Percentiles rank a stretch among this genome's conserved stretches.
These are phyloP conservation scores for Goniozus legneri DNA, from an alignment of 1,140 invertebrate genomes.

Conservation along the genomic window DNA sequence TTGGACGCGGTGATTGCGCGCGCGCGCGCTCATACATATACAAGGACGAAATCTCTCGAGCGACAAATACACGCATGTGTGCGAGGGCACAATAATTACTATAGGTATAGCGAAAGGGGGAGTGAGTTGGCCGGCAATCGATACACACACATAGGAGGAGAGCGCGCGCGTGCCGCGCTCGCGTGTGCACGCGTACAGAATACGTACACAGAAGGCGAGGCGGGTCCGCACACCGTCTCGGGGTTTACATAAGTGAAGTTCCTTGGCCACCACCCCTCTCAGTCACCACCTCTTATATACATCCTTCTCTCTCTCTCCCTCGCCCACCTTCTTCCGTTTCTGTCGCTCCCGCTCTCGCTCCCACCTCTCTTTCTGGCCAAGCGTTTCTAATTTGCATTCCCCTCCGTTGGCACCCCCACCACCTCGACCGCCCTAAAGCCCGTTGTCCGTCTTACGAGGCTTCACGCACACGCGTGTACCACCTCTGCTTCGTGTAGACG, in stretches of 20 bases:
- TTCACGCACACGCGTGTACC: constrained; percentile 32
- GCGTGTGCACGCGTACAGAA: constrained; percentile 18
- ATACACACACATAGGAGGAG: constrained; percentile 44
- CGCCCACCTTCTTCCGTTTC: constrained; percentile 16
- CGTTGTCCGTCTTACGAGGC: constrained; percentile 48
- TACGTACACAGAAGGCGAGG: constrained; percentile 16
- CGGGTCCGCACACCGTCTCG: constrained; percentile 26
- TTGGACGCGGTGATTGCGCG: too few relatives aligned
- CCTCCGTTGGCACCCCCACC: constrained; percentile 37
- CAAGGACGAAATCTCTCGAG: constrained; percentile 24
- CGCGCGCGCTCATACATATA: constrained; percentile 1
- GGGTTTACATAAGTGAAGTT: constrained; percentile 47
- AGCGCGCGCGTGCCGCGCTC: too few relatives aligned
- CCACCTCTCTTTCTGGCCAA: constrained; percentile 32
- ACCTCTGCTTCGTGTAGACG: constrained; percentile 7
- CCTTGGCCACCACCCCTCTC: constrained; percentile 41
- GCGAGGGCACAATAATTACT: constrained; percentile 49
- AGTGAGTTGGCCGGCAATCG: constrained; percentile 49
- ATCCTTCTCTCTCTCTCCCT: constrained; percentile 20
- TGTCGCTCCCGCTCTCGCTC: constrained; percentile 25
- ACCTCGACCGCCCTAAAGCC: constrained; percentile 24
- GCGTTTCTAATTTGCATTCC: constrained; percentile 56
- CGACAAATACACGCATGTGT: constrained; percentile 42
- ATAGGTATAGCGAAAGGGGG: constrained; percentile 36
- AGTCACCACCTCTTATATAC: constrained; percentile 37